Evolutionary conservation across 37 sponge, comb jelly and placozoan species (phyloP), one percentile per base, ranked within the genome.

Genomic region (Eunapius fragilis): DNA sequence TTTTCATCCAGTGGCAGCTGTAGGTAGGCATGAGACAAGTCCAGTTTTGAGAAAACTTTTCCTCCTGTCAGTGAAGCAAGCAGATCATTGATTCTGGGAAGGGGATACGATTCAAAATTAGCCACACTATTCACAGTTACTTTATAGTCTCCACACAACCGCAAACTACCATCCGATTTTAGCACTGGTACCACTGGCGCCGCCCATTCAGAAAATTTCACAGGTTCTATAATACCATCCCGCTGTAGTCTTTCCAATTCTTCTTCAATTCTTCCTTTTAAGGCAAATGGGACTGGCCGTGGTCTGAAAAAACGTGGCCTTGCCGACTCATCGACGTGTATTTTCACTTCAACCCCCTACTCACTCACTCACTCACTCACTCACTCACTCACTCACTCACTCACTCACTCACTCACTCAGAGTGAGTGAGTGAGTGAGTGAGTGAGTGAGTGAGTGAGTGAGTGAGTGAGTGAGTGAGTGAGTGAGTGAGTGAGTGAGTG

Each of bases 121-220:
- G 81, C 25, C 2, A 81, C 82, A 19, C 41, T 86, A 37, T 90
- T 90, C 25, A 85, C 5, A 12, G 90, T 81, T 3, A 76, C 71
- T 36, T 82, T 83, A 74, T 83, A 87, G 78, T 89, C 89, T 4
- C 89, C 86, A 86, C 82, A 90, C 25, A 86, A 13, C 27, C 82
- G 27, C 25, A 87, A 4, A 7, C 1, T 34, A 13, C 77, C 82
- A 69, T 85, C 85, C 58, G 50, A 30, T 37, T 89, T 89, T n/a
- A 67, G 67, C 35, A 89, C 84, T 9, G 45, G 48, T 11, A 89
- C 89, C 32, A 89, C 41, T 2, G 84, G 72, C 2, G 87, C 80
- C 7, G 87, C 87, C 75, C 87, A 86, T 26, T 86, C 74, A 80
- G 74, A 72, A 30, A 70, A 28, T 22, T 11, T 31, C 5, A 67